Percentiles rank a stretch among this genome's conserved stretches.
Evolutionary conservation across 2,797 vertebrate genomes (phyloP).

Genomic region (Ambastaia sidthimunki): DNA sequence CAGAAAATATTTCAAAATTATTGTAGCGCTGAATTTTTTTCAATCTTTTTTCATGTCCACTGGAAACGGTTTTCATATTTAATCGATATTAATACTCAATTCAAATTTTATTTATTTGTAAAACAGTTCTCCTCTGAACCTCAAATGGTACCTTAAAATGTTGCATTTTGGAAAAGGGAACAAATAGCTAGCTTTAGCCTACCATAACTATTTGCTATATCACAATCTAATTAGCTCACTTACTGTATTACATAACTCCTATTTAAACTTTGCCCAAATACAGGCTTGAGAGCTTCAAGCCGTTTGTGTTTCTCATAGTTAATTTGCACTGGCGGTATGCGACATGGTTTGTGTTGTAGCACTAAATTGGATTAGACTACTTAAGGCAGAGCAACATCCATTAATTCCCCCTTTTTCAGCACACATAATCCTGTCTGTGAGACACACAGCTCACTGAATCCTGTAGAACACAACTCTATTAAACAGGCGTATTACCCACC

Average conservation of each 20-base stretch:
- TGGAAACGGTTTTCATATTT: too few relatives aligned
- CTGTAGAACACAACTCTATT: slow-evolving; percentile 63
- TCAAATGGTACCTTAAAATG: background rate
- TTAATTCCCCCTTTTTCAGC: slow-evolving; percentile 62
- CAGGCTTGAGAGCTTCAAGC: slow-evolving; percentile 27
- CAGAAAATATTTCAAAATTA: background rate
- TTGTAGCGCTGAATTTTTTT: background rate
- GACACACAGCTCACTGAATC: slow-evolving; percentile 68
- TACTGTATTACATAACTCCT: slow-evolving; percentile 37
- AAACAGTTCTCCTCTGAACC: too few relatives aligned
- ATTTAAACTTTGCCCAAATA: slow-evolving; percentile 11
- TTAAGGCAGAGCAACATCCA: slow-evolving; percentile 59
- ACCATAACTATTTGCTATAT: background rate
- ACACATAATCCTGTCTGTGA: slow-evolving; percentile 63
- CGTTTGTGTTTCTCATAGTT: slow-evolving; percentile 31
- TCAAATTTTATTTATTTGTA: too few relatives aligned
- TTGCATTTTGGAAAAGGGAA: background rate
- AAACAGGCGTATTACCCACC: slow-evolving; percentile 61
- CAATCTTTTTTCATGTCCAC: too few relatives aligned
- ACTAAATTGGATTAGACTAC: slow-evolving; percentile 66
- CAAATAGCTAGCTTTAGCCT: background rate
- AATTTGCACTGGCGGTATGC: slow-evolving; percentile 60
- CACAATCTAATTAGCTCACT: background rate
- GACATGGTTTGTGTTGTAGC: slow-evolving; percentile 62
- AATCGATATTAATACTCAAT: too few relatives aligned